phyloP scores from a whole-genome alignment of 2,113 vertebrate genomes.

The Albula glossodonta region DNA sequence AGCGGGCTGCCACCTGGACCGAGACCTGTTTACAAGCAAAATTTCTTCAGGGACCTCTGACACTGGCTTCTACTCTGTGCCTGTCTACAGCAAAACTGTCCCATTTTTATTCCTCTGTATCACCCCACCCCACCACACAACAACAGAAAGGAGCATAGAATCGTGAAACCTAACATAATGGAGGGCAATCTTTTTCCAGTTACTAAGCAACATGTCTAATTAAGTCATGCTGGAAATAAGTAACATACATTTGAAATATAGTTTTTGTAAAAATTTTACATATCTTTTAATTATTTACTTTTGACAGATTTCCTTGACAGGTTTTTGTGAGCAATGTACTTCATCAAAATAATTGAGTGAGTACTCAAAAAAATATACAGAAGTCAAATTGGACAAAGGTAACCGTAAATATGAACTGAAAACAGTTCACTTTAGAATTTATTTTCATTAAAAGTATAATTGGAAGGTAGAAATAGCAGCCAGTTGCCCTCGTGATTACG shows the following conservation, averaged over 20 bases:
- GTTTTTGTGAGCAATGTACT: not conserved
- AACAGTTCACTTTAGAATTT: not conserved
- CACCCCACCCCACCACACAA: not conserved
- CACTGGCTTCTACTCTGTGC: not conserved
- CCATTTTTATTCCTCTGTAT: not conserved
- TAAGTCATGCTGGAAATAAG: not conserved
- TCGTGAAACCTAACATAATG: not conserved
- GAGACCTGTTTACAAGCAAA: not conserved
- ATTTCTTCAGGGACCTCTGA: not conserved
- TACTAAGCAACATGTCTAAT: slow-evolving; percentile 14
- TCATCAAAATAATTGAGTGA: not conserved
- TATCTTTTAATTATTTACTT: not conserved
- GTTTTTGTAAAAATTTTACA: not conserved
- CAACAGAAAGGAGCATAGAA: not conserved
- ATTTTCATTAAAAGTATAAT: not conserved
- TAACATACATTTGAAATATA: not conserved
- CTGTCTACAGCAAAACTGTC: not conserved
- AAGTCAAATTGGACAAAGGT: not conserved
- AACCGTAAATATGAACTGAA: not conserved
- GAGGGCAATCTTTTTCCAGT: not conserved
- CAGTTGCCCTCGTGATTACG: not conserved
- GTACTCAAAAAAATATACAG: not conserved
- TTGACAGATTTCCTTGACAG: not conserved
- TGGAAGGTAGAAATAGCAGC: not conserved
- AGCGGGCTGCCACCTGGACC: not conserved